These are phyloP conservation scores for Girardinichthys multiradiatus DNA, from an alignment of 2,113 vertebrate species.

Conservation along the genomic window DNA sequence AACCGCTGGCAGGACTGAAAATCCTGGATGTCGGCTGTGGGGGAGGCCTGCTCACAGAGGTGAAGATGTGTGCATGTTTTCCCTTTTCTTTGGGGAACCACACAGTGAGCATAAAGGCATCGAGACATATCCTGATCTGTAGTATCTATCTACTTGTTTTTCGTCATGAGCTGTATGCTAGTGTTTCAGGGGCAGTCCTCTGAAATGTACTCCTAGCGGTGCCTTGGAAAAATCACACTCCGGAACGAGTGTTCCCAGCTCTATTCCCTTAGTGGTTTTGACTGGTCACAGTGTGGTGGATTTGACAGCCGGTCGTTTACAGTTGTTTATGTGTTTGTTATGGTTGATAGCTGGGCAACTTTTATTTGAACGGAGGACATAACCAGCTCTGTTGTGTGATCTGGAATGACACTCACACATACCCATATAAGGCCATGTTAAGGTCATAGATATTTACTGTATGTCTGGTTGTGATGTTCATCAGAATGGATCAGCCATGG, in stretches of 20 bases:
- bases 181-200: constrained; percentile 3
- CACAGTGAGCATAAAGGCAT: no score
- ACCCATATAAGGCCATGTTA: constrained; percentile 23
- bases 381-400: constrained; percentile 60
- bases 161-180: no score
- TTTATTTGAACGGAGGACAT: constrained; percentile 27
- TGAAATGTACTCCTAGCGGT: constrained; percentile 11
- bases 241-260: constrained; percentile 23
- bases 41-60: constrained; percentile 93
- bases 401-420: constrained; percentile 50
- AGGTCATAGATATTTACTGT: no score
- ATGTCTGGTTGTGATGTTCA: constrained; percentile 13
- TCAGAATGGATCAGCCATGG: constrained; percentile 52
- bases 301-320: constrained; percentile 64
- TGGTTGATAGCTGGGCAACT: constrained; percentile 12
- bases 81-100: no score
- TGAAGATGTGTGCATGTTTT: constrained; percentile 55
- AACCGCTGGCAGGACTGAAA: constrained; percentile 85
- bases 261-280: constrained; percentile 37
- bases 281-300: constrained; percentile 67
- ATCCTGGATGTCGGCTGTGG: constrained; percentile 96
- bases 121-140: not conserved
- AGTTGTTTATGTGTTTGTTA: constrained; percentile 69
- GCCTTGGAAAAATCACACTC: constrained; percentile 23
- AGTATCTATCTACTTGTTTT: constrained; percentile 12